phyloP scores from a whole-genome alignment of 2,888 invertebrate genomes.

The Epirrhoe alternata region DNA sequence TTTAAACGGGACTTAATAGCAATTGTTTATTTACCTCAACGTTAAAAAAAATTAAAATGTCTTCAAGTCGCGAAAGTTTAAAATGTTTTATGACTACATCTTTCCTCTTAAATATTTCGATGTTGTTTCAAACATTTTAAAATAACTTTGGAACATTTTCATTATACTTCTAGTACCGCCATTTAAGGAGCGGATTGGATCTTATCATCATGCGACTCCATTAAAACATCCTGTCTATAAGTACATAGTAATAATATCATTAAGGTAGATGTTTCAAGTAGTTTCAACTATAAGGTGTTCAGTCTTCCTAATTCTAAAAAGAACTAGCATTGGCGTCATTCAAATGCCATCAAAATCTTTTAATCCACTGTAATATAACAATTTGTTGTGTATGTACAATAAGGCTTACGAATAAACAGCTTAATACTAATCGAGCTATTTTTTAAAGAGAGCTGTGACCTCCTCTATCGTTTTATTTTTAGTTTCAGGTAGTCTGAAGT shows the following conservation, averaged over 20 bases:
- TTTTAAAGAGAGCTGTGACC: conserved; percentile 80
- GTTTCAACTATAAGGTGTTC: conserved; percentile 52
- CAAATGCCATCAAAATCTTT: conserved; percentile 42
- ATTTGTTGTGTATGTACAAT: conserved; percentile 61
- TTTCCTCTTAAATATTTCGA: neutral
- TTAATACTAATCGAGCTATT: conserved; percentile 53
- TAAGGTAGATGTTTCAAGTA: conserved; percentile 51
- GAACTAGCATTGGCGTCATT: conserved; percentile 38
- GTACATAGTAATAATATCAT: conserved; percentile 69
- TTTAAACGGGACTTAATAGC: neutral
- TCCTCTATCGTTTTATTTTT: conserved; percentile 82
- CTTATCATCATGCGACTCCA: conserved; percentile 18
- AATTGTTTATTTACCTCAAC: too few species aligned
- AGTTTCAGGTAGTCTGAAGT: conserved; percentile 79
- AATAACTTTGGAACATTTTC: conserved; percentile 6
- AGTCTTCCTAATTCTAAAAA: conserved; percentile 70
- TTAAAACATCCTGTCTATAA: conserved; percentile 55
- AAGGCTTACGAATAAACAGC: conserved; percentile 55
- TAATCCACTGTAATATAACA: conserved; percentile 55
- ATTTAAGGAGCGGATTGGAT: conserved; percentile 5
- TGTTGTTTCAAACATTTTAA: conserved; percentile 3
- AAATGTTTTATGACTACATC: too few species aligned
- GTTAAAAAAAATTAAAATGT: too few species aligned
- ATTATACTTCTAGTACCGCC: conserved; percentile 6
- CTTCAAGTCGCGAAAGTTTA: too few species aligned